Evolutionary conservation across 2,113 vertebrate genomes (phyloP).

Genomic region (Brachyistius frenatus): DNA sequence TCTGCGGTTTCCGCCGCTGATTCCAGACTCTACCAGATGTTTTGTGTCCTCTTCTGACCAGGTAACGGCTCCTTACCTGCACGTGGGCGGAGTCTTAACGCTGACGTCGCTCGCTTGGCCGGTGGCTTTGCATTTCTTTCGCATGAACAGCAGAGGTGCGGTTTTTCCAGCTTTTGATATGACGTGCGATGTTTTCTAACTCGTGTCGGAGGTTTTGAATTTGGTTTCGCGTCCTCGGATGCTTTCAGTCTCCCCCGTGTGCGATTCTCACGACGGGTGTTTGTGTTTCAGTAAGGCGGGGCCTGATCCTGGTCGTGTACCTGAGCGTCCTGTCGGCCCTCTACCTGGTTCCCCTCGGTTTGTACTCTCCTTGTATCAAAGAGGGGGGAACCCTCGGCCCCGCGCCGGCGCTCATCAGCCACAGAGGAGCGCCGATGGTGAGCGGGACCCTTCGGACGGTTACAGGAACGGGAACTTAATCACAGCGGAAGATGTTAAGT

Average conservation of each 20-base stretch:
- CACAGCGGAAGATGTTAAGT: too few species aligned
- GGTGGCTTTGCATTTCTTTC: slow-evolving; percentile 86
- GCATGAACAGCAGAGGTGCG: slow-evolving; percentile 84
- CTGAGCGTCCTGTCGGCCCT: slow-evolving; percentile 85
- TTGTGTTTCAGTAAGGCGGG: slow-evolving; percentile 84
- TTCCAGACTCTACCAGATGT: rapidly evolving
- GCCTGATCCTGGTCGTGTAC: slow-evolving; percentile 85
- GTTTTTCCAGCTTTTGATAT: too few species aligned
- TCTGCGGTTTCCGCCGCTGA: background rate
- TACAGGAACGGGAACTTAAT: too few species aligned
- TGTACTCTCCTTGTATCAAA: slow-evolving; percentile 93
- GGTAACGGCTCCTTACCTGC: slow-evolving; percentile 90
- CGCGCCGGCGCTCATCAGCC: slow-evolving; percentile 89
- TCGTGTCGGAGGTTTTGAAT: too few species aligned
- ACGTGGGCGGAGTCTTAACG: slow-evolving; percentile 84
- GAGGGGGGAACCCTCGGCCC: slow-evolving; percentile 87
- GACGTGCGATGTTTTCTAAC: too few species aligned
- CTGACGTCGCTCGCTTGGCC: slow-evolving; percentile 89
- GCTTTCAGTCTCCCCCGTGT: background rate
- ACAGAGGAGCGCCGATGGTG: slow-evolving; percentile 96
- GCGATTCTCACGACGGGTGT: background rate
- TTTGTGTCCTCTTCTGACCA: slow-evolving; percentile 2
- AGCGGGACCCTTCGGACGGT: slow-evolving; percentile 1
- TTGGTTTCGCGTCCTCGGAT: background rate
- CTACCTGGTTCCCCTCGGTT: slow-evolving; percentile 90